Base-by-base conservation (phyloP, 2,888 invertebrate species). In the Dendrolimus houi region DNA sequence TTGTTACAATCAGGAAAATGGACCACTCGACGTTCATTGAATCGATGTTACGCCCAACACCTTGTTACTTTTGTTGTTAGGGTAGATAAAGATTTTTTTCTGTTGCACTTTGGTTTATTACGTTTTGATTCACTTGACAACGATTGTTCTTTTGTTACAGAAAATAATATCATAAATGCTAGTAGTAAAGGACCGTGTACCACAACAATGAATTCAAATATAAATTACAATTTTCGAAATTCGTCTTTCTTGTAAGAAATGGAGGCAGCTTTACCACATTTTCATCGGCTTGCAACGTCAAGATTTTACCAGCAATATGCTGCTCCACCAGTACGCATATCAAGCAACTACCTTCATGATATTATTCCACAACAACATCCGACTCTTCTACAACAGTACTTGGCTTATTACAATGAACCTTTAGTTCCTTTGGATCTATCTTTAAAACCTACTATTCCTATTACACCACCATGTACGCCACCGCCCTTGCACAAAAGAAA, bases 401-500 rank as follows among this genome's bases (percentile, higher is more conserved):
- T 93, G 59, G 87, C 92, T 3, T 93, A 92, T 69, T 93, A 92
- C 72, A 83, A 92, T 57, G 93, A 93, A 71, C 93, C 93, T 6
- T 70, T 92, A 56, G 92, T 93, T 62, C 96, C 96, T 8, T 83
- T 96, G 66, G 96, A 96, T 78, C 83, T 96, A 60, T 95, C 96
- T 29, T 81, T 96, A 40, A 96, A 96, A 75, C 87, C 91, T n/a
- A 90, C 90, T 0, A 91, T 92, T 9, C 95, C 95, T 0, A 95
- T 95, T 71, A 96, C 96, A 1, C 95, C 95, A 10, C 95, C 96
- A 8, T 93, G 94, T 62, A 94, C 95, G 0, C 95, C 95, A 1
- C 95, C 95, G 41, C 95, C 95, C 7, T 80, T 89, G 0, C 92
- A 92, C 60, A 94, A 93, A 73, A 73, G 89, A 59, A 87, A 92